Conservation (phyloP, 2,888 invertebrate genomes). For the Agapetus fuscipes region DNA sequence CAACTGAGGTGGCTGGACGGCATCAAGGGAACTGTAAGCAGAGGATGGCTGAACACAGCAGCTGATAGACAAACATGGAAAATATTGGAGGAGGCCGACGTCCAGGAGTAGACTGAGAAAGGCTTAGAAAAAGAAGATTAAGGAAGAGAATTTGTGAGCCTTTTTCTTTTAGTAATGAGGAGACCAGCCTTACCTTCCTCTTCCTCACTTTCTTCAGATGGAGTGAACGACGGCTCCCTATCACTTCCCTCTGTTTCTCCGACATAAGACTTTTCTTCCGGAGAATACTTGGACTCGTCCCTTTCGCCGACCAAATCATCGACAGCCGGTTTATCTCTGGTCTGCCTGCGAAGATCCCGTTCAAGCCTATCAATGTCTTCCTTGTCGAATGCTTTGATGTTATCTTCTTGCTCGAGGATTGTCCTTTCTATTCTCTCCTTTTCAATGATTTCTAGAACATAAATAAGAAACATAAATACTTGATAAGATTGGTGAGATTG, state of each 20-base stretch:
- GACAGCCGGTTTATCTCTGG: slow-evolving; percentile 14
- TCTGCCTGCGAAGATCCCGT: slow-evolving; percentile 29
- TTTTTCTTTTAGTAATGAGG: too few species aligned
- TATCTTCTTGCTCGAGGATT: slow-evolving; percentile 18
- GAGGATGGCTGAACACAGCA: too few species aligned
- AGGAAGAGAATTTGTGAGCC: too few species aligned
- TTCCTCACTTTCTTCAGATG: slow-evolving; percentile 42
- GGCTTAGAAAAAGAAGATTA: too few species aligned
- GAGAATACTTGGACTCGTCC: slow-evolving; percentile 68
- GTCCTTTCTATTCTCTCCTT: slow-evolving; percentile 14
- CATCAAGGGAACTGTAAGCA: too few species aligned
- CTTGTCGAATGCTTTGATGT: slow-evolving; percentile 16
- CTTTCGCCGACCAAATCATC: slow-evolving; percentile 32
- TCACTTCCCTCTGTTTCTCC: slow-evolving; percentile 55
- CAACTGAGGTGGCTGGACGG: too few species aligned
- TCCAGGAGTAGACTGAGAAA: too few species aligned
- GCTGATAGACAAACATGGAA: too few species aligned
- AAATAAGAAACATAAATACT: not conserved
- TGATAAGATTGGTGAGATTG: too few species aligned
- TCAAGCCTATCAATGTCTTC: slow-evolving; percentile 29
- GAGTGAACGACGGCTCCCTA: slow-evolving; percentile 38
- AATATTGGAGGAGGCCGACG: too few species aligned
- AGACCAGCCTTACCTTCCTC: slow-evolving; percentile 43
- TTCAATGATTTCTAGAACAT: slow-evolving; percentile 14
- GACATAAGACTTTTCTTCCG: slow-evolving; percentile 62